These are phyloP conservation scores for Liodrosophila aerea DNA, from an alignment of 2,888 invertebrate species.

Conservation along the genomic window DNA sequence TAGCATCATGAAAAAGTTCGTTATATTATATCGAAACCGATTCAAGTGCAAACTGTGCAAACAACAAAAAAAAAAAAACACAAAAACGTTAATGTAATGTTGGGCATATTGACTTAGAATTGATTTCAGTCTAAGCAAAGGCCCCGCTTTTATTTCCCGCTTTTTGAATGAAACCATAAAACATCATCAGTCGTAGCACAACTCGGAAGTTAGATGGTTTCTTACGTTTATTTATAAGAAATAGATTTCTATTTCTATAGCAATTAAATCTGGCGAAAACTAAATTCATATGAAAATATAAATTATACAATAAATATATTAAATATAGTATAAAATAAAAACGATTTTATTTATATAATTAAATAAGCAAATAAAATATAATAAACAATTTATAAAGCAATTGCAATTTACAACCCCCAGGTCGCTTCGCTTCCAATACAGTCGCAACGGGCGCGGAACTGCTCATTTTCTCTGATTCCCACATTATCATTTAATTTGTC, in stretches of 20 bases:
- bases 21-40: constrained; percentile 12
- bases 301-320: neutral
- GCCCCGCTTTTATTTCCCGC: neutral
- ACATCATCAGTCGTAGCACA: neutral
- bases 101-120: no score
- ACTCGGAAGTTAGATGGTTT: constrained; percentile 7
- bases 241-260: constrained; percentile 5
- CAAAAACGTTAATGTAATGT: neutral
- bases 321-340: neutral
- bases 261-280: neutral
- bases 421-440: no score
- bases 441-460: no score
- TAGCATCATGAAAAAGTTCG: constrained; percentile 2
- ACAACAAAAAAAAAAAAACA: neutral
- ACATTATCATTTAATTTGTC: no score
- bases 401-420: no score
- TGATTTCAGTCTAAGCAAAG: no score
- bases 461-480: no score
- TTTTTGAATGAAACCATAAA: constrained; percentile 3
- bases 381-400: neutral
- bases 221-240: neutral
- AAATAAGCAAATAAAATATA: neutral
- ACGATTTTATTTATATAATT: neutral
- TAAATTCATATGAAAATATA: no score
- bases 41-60: neutral